These are phyloP conservation scores for Kuschelorhynchus macadamiae DNA, from an alignment of 2,888 invertebrate genomes.

Conservation along the genomic window DNA sequence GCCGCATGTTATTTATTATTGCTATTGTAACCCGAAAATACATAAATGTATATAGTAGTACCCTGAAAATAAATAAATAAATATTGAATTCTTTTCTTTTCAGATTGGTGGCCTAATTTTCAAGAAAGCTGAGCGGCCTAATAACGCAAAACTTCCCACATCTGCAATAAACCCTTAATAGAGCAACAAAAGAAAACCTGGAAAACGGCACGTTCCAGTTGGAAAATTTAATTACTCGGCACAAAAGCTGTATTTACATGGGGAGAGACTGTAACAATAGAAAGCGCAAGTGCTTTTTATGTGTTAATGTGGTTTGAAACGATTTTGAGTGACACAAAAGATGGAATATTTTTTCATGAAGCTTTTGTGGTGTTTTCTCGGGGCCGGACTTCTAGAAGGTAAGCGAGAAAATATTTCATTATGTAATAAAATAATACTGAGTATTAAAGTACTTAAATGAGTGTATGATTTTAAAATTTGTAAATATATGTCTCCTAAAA, in stretches of 20 bases:
- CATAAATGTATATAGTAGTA: too few species aligned
- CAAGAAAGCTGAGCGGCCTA: background rate
- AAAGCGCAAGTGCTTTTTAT: conserved; percentile 42
- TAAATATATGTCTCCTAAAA: too few species aligned
- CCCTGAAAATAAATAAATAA: too few species aligned
- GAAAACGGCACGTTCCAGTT: conserved; percentile 42
- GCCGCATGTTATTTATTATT: too few species aligned
- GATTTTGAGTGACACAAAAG: conserved; percentile 43
- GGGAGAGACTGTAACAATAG: conserved; percentile 40
- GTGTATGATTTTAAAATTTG: too few species aligned
- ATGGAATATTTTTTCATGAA: conserved; percentile 55
- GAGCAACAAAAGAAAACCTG: conserved; percentile 39
- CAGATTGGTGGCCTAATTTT: too few species aligned
- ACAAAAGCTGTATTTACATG: conserved; percentile 48
- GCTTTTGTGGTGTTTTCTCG: conserved; percentile 53
- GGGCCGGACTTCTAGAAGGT: conserved; percentile 54
- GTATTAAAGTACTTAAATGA: too few species aligned
- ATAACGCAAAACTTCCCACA: conserved; percentile 1
- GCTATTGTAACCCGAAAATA: too few species aligned
- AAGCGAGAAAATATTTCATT: conserved; percentile 47
- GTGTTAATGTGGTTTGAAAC: conserved; percentile 45
- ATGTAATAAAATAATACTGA: too few species aligned
- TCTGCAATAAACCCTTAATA: conserved; percentile 19
- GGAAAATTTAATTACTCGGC: conserved; percentile 49
- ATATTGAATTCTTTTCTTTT: too few species aligned